Percentiles rank a stretch among this genome's conserved stretches.
Conservation (phyloP, 2,888 invertebrate species). For the Antitype chi region DNA sequence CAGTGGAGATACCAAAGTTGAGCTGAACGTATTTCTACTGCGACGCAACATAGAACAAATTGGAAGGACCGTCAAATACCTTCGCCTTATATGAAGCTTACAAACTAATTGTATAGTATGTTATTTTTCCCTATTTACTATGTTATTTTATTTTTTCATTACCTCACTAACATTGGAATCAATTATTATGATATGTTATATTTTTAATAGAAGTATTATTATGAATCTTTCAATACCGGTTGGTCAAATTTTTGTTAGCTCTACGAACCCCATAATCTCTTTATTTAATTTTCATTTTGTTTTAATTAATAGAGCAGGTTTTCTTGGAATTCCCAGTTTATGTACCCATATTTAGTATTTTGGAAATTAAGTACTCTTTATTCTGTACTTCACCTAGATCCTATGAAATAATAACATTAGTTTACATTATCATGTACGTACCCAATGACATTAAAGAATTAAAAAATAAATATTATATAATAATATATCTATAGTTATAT, state of each 20-base stretch:
- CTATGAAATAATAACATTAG: conserved; percentile 46
- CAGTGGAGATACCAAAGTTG: conserved; percentile 61
- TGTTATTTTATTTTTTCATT: conserved; percentile 50
- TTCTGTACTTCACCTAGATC: conserved; percentile 35
- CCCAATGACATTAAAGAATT: conserved; percentile 50
- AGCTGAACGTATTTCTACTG: conserved; percentile 62
- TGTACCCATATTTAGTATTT: conserved; percentile 32
- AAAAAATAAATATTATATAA: conserved; percentile 34
- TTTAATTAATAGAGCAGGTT: conserved; percentile 29
- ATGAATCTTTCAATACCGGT: conserved; percentile 48
- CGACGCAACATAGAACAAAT: conserved; percentile 68
- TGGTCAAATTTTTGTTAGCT: conserved; percentile 35
- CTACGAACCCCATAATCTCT: conserved; percentile 47
- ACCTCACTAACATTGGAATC: conserved; percentile 55
- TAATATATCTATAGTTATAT: conserved; percentile 46
- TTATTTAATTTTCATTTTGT: conserved; percentile 44
- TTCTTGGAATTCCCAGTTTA: conserved; percentile 30
- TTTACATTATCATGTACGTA: conserved; percentile 58
- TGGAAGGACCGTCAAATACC: conserved; percentile 48
- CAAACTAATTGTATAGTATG: conserved; percentile 30
- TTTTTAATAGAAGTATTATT: conserved; percentile 56
- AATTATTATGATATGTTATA: conserved; percentile 49
- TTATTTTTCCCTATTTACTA: conserved; percentile 24
- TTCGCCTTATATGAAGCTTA: conserved; percentile 50
- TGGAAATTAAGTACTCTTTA: conserved; percentile 25